Evolutionary conservation across 2,888 invertebrate genomes (phyloP).

Genomic region (Lasioglossum leucozonium): DNA sequence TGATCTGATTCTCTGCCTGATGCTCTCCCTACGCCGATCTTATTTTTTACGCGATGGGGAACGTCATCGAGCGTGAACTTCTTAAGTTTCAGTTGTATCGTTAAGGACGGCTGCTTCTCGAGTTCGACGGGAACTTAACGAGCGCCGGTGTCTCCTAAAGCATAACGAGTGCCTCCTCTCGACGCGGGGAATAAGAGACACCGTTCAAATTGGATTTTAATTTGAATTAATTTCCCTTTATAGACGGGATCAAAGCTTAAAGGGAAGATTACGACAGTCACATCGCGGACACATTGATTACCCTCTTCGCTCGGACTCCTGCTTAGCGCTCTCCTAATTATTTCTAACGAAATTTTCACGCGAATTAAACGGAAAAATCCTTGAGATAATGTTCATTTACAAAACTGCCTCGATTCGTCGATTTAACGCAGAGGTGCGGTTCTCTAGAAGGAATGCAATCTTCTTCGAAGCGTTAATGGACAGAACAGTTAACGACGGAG

Average conservation of each 20-base stretch:
- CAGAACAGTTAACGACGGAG: neutral
- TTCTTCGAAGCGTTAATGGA: neutral
- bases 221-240: slow-evolving; percentile 73
- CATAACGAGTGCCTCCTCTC: slow-evolving; percentile 68
- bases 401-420: neutral
- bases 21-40: neutral
- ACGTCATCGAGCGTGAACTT: slow-evolving; percentile 17
- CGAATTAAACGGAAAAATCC: neutral
- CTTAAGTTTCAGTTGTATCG: slow-evolving; percentile 38
- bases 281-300: slow-evolving; percentile 60
- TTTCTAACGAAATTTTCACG: slow-evolving; percentile 20
- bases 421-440: neutral
- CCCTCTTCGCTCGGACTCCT: slow-evolving; percentile 33
- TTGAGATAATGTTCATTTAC: too few relatives aligned
- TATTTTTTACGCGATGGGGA: neutral
- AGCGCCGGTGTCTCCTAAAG: slow-evolving; percentile 66
- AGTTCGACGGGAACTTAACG: slow-evolving; percentile 70
- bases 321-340: slow-evolving; percentile 2
- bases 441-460: neutral
- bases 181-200: slow-evolving; percentile 56
- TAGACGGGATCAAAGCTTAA: slow-evolving; percentile 56
- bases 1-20: neutral
- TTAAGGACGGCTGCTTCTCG: slow-evolving; percentile 58
- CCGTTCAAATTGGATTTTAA: slow-evolving; percentile 71
- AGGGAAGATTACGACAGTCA: slow-evolving; percentile 62